Percentiles rank a stretch among this genome's conserved stretches.
These are phyloP conservation scores for Cottus gobio DNA, from an alignment of 2,113 vertebrate genomes.

Conservation along the genomic window DNA sequence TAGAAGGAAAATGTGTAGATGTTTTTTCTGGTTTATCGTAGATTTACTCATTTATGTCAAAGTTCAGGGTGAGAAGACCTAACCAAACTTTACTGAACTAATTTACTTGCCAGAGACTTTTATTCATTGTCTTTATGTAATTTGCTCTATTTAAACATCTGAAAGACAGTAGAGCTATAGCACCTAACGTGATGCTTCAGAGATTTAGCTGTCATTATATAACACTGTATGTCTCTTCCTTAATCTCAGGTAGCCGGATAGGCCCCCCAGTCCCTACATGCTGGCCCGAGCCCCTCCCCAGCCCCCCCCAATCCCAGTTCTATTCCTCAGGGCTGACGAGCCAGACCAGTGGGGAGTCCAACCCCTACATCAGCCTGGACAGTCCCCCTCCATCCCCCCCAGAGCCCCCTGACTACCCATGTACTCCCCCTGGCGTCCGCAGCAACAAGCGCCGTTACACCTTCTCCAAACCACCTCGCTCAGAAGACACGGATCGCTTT, in stretches of 20 bases:
- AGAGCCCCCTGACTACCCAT: constrained; percentile 77
- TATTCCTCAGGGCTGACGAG: constrained; percentile 86
- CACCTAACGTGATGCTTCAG: not conserved
- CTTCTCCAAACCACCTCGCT: constrained; percentile 90
- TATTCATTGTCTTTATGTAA: not conserved
- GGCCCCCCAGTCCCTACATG: constrained; percentile 67
- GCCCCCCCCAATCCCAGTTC: constrained; percentile 80
- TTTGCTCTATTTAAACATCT: not conserved
- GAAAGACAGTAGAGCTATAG: not conserved
- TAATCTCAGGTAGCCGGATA: constrained; percentile 84
- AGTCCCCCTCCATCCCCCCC: constrained; percentile 91
- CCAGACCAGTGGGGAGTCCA: constrained; percentile 94
- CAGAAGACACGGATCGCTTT: constrained; percentile 92
- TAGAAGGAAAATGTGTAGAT: not conserved
- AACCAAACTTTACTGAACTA: not conserved
- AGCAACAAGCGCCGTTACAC: constrained; percentile 90
- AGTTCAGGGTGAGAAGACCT: not conserved
- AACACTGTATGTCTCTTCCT: not conserved
- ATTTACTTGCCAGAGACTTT: not conserved
- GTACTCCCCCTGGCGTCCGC: constrained; percentile 83
- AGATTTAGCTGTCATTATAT: not conserved
- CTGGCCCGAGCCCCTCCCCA: constrained; percentile 85
- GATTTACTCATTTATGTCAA: not conserved
- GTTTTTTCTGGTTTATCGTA: not conserved
- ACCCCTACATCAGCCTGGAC: constrained; percentile 96